Evolutionary conservation across 2,113 vertebrate species (phyloP).

Genomic region (Calypte anna): DNA sequence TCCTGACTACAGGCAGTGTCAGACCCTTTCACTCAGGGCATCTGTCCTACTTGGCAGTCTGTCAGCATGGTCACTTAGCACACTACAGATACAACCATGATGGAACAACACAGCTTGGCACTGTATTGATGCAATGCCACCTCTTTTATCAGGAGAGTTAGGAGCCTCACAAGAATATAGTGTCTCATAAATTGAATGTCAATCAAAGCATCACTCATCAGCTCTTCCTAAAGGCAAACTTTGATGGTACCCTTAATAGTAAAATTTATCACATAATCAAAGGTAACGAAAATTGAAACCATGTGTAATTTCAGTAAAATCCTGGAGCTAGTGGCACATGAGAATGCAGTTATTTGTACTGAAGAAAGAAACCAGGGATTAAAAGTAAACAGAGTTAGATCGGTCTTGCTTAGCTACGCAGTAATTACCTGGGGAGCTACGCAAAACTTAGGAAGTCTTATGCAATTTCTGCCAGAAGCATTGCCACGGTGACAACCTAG

Average conservation of each 20-base stretch:
- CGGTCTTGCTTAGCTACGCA: not conserved
- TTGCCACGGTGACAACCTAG: not conserved
- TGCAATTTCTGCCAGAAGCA: not conserved
- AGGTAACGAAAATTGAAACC: not conserved
- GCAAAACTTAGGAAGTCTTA: not conserved
- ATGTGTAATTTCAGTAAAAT: not conserved
- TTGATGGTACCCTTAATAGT: not conserved
- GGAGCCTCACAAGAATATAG: not conserved
- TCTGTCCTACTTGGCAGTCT: not conserved
- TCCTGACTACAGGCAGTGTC: not conserved
- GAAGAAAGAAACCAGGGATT: not conserved
- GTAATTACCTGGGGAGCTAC: not conserved
- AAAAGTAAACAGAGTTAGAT: not conserved
- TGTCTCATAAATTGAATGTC: not conserved
- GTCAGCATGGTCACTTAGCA: not conserved
- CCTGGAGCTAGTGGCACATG: not conserved
- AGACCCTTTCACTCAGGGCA: not conserved
- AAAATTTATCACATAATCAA: not conserved
- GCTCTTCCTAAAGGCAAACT: not conserved
- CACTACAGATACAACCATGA: not conserved
- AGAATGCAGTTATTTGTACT: not conserved
- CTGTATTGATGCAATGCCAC: not conserved
- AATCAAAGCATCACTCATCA: not conserved
- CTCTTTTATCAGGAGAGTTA: not conserved
- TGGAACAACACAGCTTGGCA: not conserved